These are phyloP conservation scores for Pristis pectinata DNA, from an alignment of 2,797 vertebrate species.

Conservation along the genomic window DNA sequence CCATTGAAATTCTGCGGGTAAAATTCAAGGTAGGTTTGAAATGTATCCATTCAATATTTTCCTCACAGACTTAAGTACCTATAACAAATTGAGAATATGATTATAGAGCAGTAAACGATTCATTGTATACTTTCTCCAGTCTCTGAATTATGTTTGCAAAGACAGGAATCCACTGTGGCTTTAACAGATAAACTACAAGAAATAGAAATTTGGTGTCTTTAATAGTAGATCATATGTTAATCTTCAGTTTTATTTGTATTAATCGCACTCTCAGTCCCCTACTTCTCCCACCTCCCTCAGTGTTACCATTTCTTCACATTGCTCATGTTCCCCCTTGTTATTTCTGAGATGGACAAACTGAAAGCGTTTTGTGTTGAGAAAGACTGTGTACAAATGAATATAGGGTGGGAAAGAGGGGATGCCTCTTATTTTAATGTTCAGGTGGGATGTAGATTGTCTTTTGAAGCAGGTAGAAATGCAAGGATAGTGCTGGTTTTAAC, in stretches of 20 bases:
- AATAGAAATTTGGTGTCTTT: too few relatives aligned
- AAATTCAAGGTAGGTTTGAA: neutral
- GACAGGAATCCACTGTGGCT: too few relatives aligned
- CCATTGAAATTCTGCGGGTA: neutral
- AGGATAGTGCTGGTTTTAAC: neutral
- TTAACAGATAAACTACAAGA: too few relatives aligned
- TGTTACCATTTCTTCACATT: too few relatives aligned
- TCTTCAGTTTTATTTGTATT: too few relatives aligned
- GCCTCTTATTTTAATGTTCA: neutral
- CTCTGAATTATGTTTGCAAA: too few relatives aligned
- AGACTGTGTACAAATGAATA: neutral
- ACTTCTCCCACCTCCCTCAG: too few relatives aligned
- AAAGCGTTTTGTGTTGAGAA: neutral
- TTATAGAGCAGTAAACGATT: too few relatives aligned
- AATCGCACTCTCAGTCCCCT: too few relatives aligned
- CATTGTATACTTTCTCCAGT: too few relatives aligned
- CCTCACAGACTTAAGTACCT: neutral
- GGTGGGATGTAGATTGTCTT: neutral
- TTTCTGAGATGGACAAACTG: neutral
- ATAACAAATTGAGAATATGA: neutral
- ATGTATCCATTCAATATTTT: neutral
- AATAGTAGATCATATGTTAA: too few relatives aligned
- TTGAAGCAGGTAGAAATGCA: neutral
- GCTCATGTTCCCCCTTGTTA: neutral
- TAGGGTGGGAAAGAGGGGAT: neutral